Base-by-base conservation (phyloP, 2,888 invertebrate genomes). In the Aphrophora alni region DNA sequence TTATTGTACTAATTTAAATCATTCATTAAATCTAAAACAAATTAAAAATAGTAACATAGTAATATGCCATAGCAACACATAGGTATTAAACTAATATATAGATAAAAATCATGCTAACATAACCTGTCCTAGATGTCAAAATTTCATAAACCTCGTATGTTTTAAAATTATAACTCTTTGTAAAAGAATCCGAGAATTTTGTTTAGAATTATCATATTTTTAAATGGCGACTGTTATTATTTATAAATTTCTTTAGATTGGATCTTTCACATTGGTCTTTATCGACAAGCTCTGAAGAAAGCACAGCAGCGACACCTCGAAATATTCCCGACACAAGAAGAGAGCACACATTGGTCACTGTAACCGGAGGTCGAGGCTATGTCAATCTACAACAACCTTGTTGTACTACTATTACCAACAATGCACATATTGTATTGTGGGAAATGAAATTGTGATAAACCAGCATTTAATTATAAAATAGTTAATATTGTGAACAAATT, bases 241-340 rank as follows among this genome's bases (percentile, higher is more conserved):
- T n/a, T n/a, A n/a, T n/a, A n/a, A n/a, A n/a, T n/a, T n/a, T n/a
- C n/a, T 96, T 28, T 91, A 96, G 85, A 88, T 96, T 96, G 44
- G 96, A 96, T 88, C 88, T 96, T 0, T 95, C 95, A 1, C 96
- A 95, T 88, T 96, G 96, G 95, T 95, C 95, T 0, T 95, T 96
- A 0, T 95, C 95, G 0, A 95, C 95, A 0, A 95, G 95, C 83
- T 82, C 82, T 7, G 82, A 82, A 89, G 24, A 89, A 89, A 83
- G 87, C 89, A 80, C 33, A 80, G 44, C 71, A 84, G 82, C 59
- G 84, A 78, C 38, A 77, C 82, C 74, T 81, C 82, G 26, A 70
- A 83, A 59, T 78, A 83, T 70, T 27, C 59, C 71, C 8, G 8
- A 89, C 89, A 84, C 81, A 76, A 51, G 82, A 44, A 75, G 84